Percentiles rank a stretch among this genome's conserved stretches.
These are phyloP conservation scores for Amphipyra berbera DNA, from an alignment of 2,888 invertebrate genomes.

Conservation along the genomic window DNA sequence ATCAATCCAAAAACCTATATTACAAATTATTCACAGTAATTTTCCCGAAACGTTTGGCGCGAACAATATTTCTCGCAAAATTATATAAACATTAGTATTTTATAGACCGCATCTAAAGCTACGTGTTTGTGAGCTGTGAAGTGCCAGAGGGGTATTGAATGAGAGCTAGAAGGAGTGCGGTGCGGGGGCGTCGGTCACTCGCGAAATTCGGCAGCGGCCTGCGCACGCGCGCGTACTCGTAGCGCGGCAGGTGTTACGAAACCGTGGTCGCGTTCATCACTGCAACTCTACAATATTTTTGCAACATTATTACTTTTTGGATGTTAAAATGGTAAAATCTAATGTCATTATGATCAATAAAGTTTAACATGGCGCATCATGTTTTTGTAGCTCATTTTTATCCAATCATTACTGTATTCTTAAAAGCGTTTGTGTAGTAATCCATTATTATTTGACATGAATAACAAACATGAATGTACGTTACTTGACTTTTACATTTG, in stretches of 20 bases:
- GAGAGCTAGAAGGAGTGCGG: constrained; percentile 60
- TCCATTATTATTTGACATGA: constrained; percentile 14
- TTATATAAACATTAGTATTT: constrained; percentile 53
- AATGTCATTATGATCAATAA: background rate
- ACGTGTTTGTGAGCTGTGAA: constrained; percentile 21
- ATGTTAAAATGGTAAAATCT: background rate
- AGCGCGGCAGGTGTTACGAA: constrained; percentile 60
- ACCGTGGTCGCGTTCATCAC: constrained; percentile 56
- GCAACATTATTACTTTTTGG: background rate
- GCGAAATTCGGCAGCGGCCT: constrained; percentile 72
- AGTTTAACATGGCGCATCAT: background rate
- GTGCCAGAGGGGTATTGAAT: constrained; percentile 59
- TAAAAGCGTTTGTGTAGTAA: constrained; percentile 2
- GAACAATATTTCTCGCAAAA: constrained; percentile 51
- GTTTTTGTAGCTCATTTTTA: background rate
- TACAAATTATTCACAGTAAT: constrained; percentile 59
- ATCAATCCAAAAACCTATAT: constrained; percentile 31
- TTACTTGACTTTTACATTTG: constrained; percentile 15
- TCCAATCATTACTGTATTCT: background rate
- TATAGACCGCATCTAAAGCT: constrained; percentile 41
- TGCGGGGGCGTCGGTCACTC: constrained; percentile 45
- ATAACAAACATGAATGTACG: constrained; percentile 13
- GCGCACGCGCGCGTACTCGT: constrained; percentile 65
- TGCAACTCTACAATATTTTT: constrained; percentile 11
- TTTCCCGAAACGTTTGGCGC: constrained; percentile 43